Conservation (phyloP, 1,140 invertebrate species). For the Drosophila sproati region DNA sequence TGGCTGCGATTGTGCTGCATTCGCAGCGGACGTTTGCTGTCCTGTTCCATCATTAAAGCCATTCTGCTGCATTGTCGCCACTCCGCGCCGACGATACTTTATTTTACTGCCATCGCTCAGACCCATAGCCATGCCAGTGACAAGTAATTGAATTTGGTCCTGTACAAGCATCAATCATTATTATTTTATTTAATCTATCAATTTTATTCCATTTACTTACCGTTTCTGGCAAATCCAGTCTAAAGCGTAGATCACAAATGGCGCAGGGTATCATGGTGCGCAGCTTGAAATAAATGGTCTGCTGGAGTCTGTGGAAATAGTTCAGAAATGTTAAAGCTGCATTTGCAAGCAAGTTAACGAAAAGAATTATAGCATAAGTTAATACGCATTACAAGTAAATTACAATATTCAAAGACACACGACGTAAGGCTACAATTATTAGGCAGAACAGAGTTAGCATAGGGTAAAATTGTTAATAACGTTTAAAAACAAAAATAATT, state of each 20-base stretch:
- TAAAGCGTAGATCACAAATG: conserved; percentile 91
- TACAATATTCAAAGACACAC: no score
- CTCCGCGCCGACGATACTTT: conserved; percentile 82
- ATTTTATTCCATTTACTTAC: conserved; percentile 55
- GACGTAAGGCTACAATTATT: no score
- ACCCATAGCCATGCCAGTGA: conserved; percentile 90
- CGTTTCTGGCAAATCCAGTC: conserved; percentile 92
- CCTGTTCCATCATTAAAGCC: conserved; percentile 49
- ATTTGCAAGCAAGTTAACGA: no score
- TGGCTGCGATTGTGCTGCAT: conserved; percentile 53
- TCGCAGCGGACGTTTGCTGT: conserved; percentile 33
- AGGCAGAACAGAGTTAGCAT: no score
- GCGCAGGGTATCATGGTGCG: conserved; percentile 93
- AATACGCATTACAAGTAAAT: no score
- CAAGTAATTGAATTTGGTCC: conserved; percentile 95
- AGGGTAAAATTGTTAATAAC: not conserved
- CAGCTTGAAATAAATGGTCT: conserved; percentile 94
- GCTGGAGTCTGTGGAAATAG: conserved; percentile 80
- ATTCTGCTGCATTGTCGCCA: conserved; percentile 50
- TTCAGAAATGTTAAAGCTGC: not conserved
- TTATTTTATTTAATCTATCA: not conserved
- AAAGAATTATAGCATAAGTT: not conserved
- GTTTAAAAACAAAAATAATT: no score
- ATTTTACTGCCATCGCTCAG: conserved; percentile 87
- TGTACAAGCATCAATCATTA: conserved; percentile 39